Base-by-base conservation (phyloP, 2,113 vertebrate genomes). In the Macrotis lagotis region DNA sequence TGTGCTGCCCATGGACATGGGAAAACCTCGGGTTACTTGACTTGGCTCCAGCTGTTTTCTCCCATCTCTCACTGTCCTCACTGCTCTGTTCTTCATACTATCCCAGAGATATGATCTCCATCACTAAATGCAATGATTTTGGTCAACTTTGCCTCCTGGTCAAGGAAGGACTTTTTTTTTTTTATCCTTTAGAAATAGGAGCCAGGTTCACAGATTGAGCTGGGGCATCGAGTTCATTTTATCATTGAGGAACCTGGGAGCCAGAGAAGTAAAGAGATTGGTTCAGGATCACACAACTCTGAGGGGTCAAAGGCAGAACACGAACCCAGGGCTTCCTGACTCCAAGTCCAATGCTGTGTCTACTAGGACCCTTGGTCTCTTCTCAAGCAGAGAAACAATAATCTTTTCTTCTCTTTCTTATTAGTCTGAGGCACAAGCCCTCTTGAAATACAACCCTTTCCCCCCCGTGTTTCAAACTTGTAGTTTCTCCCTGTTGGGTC, bases 401-500 rank as follows among this genome's bases (percentile, higher is more conserved):
- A 74, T 74, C 37, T 28, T 89, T 1, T 14, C 28, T 14, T 31
- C 47, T 49, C 88, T 49, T 89, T 49, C 48, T 9, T 47, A 19
- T 49, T 28, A 49, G 47, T 31, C 48, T 49, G 25, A 89, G 88
- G 49, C 26, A n/a, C 47, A 49, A 49, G 44, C 1, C 47, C 88
- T 28, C 31, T n/a, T 49, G 44, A 48, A 48, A 48, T 6, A 28
- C 48, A 49, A 66, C 6, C 2, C 14, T 66, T 66, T 37, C 3
- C 3, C 3, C 12, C 0, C 9, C 28, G 2, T 31, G 26, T 7
- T 0, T 0, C 14, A 94, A 6, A 0, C 93, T 53, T 48, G 2
- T 12, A 90, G 1, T 44, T 14, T 1, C 24, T 9, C 0, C 51
- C 74, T 51, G 25, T 24, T 1, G 25, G 51, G 7, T 3, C 52